Evolutionary conservation across 1,140 invertebrate genomes (phyloP).

Genomic region (Cherax quadricarinatus): DNA sequence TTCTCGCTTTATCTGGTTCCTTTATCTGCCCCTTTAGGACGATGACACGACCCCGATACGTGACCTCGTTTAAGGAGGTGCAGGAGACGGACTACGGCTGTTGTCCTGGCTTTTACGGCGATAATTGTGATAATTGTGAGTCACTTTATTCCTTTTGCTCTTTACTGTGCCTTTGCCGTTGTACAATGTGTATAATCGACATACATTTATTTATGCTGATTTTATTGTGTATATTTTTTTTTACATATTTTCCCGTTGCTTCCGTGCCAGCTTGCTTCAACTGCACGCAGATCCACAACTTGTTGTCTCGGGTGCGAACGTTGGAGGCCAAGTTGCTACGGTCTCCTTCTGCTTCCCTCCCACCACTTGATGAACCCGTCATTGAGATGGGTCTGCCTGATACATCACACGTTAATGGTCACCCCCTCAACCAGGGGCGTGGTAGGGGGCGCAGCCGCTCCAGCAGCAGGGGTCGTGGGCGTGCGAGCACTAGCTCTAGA

Average conservation of each 20-base stretch:
- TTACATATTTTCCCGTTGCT: not conserved
- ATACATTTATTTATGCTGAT: not conserved
- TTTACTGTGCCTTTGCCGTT: not conserved
- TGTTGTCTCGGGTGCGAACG: constrained; percentile 63
- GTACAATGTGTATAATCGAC: not conserved
- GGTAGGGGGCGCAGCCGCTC: constrained; percentile 29
- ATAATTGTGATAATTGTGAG: constrained; percentile 69
- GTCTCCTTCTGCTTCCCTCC: constrained; percentile 30
- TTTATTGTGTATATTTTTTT: not conserved
- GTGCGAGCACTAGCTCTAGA: constrained; percentile 1
- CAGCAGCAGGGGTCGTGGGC: constrained; percentile 11
- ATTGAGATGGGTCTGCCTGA: constrained; percentile 71
- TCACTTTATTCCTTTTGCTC: not conserved
- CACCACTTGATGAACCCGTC: constrained; percentile 16
- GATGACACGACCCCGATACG: constrained; percentile 60
- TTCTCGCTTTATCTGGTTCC: too few relatives aligned
- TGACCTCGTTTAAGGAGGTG: constrained; percentile 69
- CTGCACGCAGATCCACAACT: constrained; percentile 65
- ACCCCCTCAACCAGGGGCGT: constrained; percentile 61
- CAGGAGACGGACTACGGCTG: constrained; percentile 70
- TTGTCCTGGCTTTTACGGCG: constrained; percentile 70
- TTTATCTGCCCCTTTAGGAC: constrained; percentile 41
- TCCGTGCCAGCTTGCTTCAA: constrained; percentile 66
- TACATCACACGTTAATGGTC: constrained; percentile 66
- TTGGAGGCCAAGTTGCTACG: constrained; percentile 69